Percentiles rank a stretch among this genome's conserved stretches.
phyloP scores from a whole-genome alignment of 2,888 invertebrate species.

The Pseudococcus viburni region DNA sequence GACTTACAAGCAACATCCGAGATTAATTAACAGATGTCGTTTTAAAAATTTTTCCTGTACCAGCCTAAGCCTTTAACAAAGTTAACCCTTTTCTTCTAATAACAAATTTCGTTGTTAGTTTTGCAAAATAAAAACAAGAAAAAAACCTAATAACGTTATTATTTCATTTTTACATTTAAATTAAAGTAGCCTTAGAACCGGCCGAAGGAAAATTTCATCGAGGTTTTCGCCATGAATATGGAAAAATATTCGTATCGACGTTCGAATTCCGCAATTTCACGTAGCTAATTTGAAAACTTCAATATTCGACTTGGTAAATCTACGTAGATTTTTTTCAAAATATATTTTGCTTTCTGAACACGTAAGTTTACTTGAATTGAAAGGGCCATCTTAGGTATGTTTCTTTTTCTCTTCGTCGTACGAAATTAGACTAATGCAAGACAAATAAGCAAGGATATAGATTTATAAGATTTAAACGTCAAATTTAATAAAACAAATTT shows the following conservation, averaged over 20 bases:
- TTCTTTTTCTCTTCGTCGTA: neutral
- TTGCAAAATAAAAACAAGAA: neutral
- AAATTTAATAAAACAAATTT: neutral
- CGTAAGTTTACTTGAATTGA: neutral
- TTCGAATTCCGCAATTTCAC: neutral
- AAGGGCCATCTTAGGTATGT: neutral
- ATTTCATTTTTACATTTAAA: constrained; percentile 44
- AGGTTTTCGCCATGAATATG: neutral
- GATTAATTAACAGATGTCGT: constrained; percentile 57
- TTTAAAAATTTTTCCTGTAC: constrained; percentile 41
- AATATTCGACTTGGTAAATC: neutral
- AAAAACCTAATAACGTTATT: neutral
- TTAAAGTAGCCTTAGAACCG: neutral
- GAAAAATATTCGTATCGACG: neutral
- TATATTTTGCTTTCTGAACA: neutral
- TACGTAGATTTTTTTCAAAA: neutral
- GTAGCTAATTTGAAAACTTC: neutral
- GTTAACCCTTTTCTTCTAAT: constrained; percentile 33
- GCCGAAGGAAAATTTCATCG: neutral
- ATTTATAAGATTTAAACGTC: neutral
- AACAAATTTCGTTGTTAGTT: constrained; percentile 44
- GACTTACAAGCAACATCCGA: constrained; percentile 56
- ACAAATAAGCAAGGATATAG: neutral
- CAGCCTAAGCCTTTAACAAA: constrained; percentile 5
- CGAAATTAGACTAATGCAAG: neutral